phyloP scores from a whole-genome alignment of 2,888 invertebrate genomes.

The Cantharis flavilabris region DNA sequence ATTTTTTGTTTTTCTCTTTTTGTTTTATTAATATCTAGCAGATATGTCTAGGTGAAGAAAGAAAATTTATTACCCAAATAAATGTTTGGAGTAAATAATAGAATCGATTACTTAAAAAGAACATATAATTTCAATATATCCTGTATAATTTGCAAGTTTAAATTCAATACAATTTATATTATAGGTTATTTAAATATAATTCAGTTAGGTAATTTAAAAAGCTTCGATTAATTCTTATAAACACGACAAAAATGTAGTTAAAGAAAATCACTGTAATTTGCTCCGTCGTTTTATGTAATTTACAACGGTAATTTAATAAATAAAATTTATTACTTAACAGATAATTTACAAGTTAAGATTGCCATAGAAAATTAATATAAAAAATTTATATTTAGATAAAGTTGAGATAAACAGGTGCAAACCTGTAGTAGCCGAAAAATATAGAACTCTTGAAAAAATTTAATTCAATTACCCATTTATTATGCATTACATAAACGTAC shows the following conservation, averaged over 20 bases:
- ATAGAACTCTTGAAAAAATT: neutral
- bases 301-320: neutral
- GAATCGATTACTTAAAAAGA: neutral
- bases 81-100: neutral
- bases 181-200: neutral
- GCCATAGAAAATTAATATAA: neutral
- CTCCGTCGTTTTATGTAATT: neutral
- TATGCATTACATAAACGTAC: conserved; percentile 1
- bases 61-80: too few species aligned
- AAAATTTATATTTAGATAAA: neutral
- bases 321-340: neutral
- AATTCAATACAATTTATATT: neutral
- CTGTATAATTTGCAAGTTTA: neutral
- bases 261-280: neutral
- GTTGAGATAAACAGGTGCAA: neutral
- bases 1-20: too few species aligned
- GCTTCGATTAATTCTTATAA: neutral
- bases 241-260: conserved; percentile 1
- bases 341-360: neutral
- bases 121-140: neutral
- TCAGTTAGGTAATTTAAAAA: neutral
- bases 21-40: too few species aligned
- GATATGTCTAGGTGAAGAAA: too few species aligned
- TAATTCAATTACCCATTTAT: neutral
- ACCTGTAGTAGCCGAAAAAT: neutral